Conservation (phyloP, 2,113 vertebrate genomes). For the Stercorarius parasiticus region DNA sequence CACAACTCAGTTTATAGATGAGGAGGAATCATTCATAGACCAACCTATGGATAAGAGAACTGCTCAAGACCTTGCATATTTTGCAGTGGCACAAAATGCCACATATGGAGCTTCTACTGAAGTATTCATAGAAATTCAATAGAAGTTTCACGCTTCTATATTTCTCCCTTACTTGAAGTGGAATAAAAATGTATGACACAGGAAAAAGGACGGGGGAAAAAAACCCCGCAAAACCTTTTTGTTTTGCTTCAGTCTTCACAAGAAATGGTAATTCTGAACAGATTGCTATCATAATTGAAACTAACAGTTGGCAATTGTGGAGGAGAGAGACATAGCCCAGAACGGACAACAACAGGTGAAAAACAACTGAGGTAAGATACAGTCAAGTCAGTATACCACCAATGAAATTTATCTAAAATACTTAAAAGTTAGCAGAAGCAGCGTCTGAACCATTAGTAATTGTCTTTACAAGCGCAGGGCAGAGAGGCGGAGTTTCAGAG, state of each 20-base stretch:
- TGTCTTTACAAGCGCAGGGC: not conserved
- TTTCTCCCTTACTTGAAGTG: not conserved
- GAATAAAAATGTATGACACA: not conserved
- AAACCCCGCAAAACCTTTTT: not conserved
- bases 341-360: not conserved
- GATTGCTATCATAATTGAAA: not conserved
- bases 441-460: not conserved
- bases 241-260: not conserved
- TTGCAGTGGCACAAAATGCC: not conserved
- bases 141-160: not conserved
- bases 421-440: not conserved
- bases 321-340: not conserved
- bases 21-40: conserved; percentile 81
- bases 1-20: conserved; percentile 79
- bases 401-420: not conserved
- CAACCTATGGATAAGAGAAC: conserved; percentile 64
- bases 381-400: not conserved
- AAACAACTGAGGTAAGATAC: not conserved
- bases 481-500: not conserved
- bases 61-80: not conserved
- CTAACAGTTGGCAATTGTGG: not conserved
- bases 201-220: not conserved
- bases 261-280: not conserved
- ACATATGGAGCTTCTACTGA: not conserved
- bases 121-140: not conserved